These are phyloP conservation scores for Drosophila maculinotata DNA, from an alignment of 2,888 invertebrate species.

Conservation along the genomic window DNA sequence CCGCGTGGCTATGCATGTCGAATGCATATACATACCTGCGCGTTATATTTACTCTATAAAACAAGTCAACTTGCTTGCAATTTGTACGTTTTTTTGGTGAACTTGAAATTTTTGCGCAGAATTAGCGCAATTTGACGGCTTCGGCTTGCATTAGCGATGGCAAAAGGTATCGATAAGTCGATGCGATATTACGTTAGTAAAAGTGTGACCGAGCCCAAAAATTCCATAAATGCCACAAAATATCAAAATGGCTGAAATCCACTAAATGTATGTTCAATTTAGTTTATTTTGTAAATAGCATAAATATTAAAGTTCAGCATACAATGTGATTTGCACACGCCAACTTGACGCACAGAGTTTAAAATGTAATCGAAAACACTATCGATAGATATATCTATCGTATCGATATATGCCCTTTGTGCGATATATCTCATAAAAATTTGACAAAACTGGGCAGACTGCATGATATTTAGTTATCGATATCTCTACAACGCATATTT, in stretches of 20 bases:
- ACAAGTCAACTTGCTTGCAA: constrained; percentile 1
- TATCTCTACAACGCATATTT: not conserved
- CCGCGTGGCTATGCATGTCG: not conserved
- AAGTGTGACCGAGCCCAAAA: constrained; percentile 9
- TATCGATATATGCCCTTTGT: too few species aligned
- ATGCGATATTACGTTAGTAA: not conserved
- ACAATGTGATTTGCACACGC: too few species aligned
- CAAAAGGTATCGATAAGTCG: constrained; percentile 15
- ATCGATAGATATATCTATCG: too few species aligned
- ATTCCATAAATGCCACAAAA: not conserved
- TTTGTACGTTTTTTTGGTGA: constrained; percentile 11
- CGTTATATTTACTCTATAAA: not conserved
- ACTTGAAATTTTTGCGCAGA: constrained; percentile 46
- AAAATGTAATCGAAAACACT: too few species aligned
- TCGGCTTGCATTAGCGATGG: constrained; percentile 46
- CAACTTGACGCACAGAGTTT: too few species aligned
- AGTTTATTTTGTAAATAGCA: not conserved
- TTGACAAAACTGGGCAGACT: not conserved
- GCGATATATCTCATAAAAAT: too few species aligned
- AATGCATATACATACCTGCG: constrained; percentile 37
- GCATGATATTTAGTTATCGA: not conserved
- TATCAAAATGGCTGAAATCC: not conserved
- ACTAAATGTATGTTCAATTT: not conserved
- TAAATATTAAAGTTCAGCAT: too few species aligned
- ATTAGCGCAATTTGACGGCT: constrained; percentile 73